Base-by-base conservation (phyloP, 1,140 invertebrate genomes). In the Arctopsyche grandis region DNA sequence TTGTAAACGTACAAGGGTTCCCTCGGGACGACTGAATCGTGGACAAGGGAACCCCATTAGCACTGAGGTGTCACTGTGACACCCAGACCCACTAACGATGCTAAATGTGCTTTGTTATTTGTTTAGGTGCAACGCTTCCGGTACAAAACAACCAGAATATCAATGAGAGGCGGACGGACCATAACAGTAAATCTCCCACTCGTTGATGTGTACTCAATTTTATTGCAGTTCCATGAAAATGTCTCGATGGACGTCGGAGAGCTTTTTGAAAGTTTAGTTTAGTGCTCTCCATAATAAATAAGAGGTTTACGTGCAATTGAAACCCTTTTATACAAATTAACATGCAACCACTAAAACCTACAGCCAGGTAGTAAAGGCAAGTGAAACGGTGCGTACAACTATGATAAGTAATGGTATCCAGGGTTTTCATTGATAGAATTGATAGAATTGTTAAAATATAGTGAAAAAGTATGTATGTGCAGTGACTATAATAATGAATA, bases 41-140 rank as follows among this genome's bases (percentile, higher is more conserved):
- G 29, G 10, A 71, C 69, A 71, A 71, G 69, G 43, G 69, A 71
- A 71, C 69, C 9, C 52, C 71, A 58, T 74, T 74, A 74, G 52
- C 71, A 58, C 52, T 9, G 26, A 74, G 71, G 71, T 58, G 71
- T 74, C 52, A 74, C 71, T 38, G 46, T 74, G 71, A 74, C 71
- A 74, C 43, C 71, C 71, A 74, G 52, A 74, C 71, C 71, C 52
- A 74, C 46, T 44, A 74, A 74, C 14, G 22, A 74, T 74, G 21
- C 71, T 74, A 71, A 71, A 44, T 48, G 43, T 71, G 44, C 63
- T 66, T 44, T 48, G 38, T 46, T 71, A 46, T 71, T 71, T 71
- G 69, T 71, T 71, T 71, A 71, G 69, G 69, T 48, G 14, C 38
- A 19, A 21, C 44, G 24, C 12, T 71, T 71, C 69, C 69, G 69